Evolutionary conservation across 2,797 vertebrate genomes (phyloP), one percentile per base, ranked within the genome.

Genomic region (Acanthornis magna): DNA sequence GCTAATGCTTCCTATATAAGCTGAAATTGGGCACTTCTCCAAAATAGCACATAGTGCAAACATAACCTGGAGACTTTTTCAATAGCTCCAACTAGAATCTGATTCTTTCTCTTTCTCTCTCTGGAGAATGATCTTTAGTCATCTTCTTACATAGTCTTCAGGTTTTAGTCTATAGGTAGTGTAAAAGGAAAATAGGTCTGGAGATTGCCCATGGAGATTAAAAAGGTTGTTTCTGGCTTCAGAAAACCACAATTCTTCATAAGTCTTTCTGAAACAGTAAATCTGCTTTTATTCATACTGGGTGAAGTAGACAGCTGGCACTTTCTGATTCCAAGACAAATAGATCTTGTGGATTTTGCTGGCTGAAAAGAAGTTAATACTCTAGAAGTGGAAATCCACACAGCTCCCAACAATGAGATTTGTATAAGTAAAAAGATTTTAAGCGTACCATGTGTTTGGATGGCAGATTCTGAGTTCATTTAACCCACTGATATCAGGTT

Each of bases 291-390:
- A 67, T 89, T 95, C 87, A n/a, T 88, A 75, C 51, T 70, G 85
- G 75, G 36, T 70, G 36, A 92, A 92, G 55, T 70, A 93, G 92
- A 88, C 95, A 97, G 94, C 92, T 96, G 92, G 87, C 79, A 75
- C 55, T 89, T 93, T 88, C 71, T 71, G 77, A 68, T 93, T 95
- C 85, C 94, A 97, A 96, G 58, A 55, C 79, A 90, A 96, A 96
- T 91, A 94, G 58, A 93, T 79, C 85, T 68, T 87, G 50, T 85
- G 57, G 51, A 55, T 74, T 91, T 92, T 80, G 63, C 57, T 85
- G 50, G 42, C 79, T 91, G 89, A 61, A 91, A 95, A 88, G 54
- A 94, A 93, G 48, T 45, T 70, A 88, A 79, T 95, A 48, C 36
- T 91, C 74, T 60, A 73, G 75, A 92, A 96, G 73, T 67, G 81